Conservation (phyloP, 2,888 invertebrate genomes). For the Brenthis ino region DNA sequence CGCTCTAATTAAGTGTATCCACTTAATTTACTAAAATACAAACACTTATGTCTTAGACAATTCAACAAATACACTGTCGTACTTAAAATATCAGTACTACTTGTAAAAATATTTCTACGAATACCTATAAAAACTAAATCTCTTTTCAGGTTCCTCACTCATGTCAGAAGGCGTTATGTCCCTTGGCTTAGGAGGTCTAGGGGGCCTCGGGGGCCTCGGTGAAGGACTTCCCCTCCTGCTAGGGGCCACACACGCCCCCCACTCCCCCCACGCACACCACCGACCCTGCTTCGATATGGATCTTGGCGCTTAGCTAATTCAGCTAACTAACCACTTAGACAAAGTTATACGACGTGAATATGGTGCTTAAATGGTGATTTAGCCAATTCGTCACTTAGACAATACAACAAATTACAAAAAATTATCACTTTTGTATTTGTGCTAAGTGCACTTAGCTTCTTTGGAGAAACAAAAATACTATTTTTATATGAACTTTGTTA, state of each 20-base stretch:
- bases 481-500: too few species aligned
- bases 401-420: conserved; percentile 6
- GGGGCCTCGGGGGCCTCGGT: conserved; percentile 43
- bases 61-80: too few species aligned
- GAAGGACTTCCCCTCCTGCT: conserved; percentile 66
- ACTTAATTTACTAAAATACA: not conserved
- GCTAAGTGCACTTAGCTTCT: conserved; percentile 4
- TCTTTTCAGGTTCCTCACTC: conserved; percentile 53
- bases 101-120: not conserved
- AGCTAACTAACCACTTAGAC: not conserved
- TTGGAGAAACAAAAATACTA: not conserved
- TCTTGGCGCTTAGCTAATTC: conserved; percentile 54
- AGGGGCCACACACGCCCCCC: conserved; percentile 71
- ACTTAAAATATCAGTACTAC: too few species aligned
- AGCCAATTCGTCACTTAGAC: conserved; percentile 14
- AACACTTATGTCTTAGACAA: not conserved
- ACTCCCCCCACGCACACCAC: conserved; percentile 70
- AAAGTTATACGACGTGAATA: conserved; percentile 2
- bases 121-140: not conserved
- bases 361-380: conserved; percentile 16
- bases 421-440: not conserved
- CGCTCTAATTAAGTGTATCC: too few species aligned
- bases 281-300: conserved; percentile 76
- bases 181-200: conserved; percentile 50
- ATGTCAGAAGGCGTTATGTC: conserved; percentile 45